Conservation (phyloP, 1,140 invertebrate species). For the Sycophila sp. region DNA sequence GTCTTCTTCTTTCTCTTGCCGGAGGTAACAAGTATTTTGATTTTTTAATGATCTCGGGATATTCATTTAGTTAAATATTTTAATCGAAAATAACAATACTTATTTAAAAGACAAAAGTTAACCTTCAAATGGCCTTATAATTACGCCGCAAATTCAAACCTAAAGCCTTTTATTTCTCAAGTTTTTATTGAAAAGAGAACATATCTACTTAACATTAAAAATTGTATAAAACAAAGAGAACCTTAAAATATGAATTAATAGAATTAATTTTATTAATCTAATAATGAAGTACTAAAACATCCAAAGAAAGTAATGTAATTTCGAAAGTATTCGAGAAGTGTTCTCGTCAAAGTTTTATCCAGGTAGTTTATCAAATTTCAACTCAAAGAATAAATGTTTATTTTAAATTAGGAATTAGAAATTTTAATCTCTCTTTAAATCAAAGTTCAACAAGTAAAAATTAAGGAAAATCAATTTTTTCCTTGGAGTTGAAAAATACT, state of each 20-base stretch:
- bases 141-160: too few species aligned
- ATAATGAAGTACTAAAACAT: background rate
- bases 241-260: background rate
- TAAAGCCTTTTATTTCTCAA: too few species aligned
- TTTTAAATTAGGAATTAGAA: background rate
- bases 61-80: too few species aligned
- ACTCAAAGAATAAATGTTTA: background rate
- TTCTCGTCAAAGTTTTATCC: background rate
- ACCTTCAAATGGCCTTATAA: too few species aligned
- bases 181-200: too few species aligned
- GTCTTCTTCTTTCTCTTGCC: too few species aligned
- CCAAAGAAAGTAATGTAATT: background rate
- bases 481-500: background rate
- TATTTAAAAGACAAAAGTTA: too few species aligned
- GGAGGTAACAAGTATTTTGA: too few species aligned
- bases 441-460: background rate
- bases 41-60: too few species aligned
- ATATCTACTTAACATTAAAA: too few species aligned
- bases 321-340: background rate
- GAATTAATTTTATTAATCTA: background rate
- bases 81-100: too few species aligned
- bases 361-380: background rate
- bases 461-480: background rate
- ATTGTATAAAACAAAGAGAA: background rate
- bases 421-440: background rate